These are phyloP conservation scores for Petrocephalus zakoni DNA, from an alignment of 2,113 vertebrate genomes.

Conservation along the genomic window DNA sequence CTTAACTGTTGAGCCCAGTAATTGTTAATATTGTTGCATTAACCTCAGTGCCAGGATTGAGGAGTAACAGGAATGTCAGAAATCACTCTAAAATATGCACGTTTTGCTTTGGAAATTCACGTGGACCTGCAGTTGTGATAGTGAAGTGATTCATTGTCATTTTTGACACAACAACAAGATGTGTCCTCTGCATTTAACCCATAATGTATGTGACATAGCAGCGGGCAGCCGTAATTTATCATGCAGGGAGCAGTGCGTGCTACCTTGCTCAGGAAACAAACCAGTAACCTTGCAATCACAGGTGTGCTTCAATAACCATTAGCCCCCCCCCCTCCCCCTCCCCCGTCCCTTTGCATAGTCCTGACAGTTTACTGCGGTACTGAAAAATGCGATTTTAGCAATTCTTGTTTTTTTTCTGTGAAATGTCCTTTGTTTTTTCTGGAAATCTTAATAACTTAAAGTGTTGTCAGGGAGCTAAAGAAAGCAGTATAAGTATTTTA, in stretches of 20 bases:
- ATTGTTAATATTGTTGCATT: not conserved
- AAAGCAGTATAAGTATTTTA: not conserved
- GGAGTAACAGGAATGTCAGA: not conserved
- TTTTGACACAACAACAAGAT: no score
- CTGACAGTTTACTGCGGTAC: not conserved
- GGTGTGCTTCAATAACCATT: no score
- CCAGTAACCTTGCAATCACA: no score
- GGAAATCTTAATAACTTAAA: not conserved
- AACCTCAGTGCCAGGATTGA: not conserved
- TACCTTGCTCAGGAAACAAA: no score
- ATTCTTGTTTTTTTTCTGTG: not conserved
- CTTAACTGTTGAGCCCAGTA: not conserved
- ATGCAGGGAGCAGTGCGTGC: no score
- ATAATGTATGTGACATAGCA: no score
- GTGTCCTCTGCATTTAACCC: no score
- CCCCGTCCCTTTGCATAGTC: not conserved
- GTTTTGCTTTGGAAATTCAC: not conserved
- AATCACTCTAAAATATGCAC: not conserved
- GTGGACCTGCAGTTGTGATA: not conserved
- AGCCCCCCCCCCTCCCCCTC: not conserved
- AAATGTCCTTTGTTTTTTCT: not conserved
- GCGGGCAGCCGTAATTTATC: no score
- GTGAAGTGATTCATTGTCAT: no score
- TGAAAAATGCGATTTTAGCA: not conserved
- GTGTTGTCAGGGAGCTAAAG: not conserved